phyloP scores from a whole-genome alignment of 2,797 vertebrate species.

The Linurgus olivaceus region DNA sequence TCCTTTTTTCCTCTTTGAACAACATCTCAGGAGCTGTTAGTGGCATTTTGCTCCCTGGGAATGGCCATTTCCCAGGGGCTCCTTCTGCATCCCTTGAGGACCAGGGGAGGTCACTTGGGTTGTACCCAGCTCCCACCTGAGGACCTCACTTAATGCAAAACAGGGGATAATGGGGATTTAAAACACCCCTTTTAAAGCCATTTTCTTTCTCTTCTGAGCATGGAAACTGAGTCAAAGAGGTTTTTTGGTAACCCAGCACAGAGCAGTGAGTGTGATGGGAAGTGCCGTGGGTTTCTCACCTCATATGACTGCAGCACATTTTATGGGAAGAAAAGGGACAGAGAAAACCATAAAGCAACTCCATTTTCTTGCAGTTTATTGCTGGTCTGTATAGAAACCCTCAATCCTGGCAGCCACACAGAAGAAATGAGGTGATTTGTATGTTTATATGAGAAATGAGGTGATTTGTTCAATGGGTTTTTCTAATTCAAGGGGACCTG shows the following conservation, averaged over 20 bases:
- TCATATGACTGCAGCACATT: rapidly evolving
- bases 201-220: not conserved
- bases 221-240: not conserved
- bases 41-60: not conserved
- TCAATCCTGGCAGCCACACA: not conserved
- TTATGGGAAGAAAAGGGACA: not conserved
- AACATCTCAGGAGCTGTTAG: not conserved
- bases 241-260: not conserved
- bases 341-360: not conserved
- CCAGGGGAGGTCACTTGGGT: not conserved
- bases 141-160: not conserved
- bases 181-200: not conserved
- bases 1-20: not conserved
- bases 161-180: not conserved
- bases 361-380: not conserved
- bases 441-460: not conserved
- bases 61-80: not conserved
- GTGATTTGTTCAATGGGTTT: not conserved
- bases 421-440: not conserved
- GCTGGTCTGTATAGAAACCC: not conserved
- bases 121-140: not conserved
- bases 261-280: not conserved
- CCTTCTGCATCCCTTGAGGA: not conserved
- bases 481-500: not conserved
- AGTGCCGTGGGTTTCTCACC: not conserved